Evolutionary conservation across 1,140 invertebrate genomes (phyloP).

Genomic region (Eriocheir sinensis): DNA sequence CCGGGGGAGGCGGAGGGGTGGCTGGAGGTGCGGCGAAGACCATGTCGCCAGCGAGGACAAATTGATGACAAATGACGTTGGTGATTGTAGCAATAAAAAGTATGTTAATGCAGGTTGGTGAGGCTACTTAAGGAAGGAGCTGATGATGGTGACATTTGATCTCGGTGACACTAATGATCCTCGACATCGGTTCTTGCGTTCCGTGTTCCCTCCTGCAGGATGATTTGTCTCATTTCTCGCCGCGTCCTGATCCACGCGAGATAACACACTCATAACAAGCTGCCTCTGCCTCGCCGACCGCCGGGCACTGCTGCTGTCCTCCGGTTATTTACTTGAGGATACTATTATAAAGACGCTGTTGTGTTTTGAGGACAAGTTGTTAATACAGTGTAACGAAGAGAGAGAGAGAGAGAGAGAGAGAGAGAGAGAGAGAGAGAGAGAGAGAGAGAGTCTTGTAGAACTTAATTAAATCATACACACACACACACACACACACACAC

Average conservation of each 20-base stretch:
- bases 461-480: neutral
- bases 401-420: conserved; percentile 21
- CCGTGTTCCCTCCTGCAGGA: neutral
- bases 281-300: neutral
- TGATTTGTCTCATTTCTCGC: neutral
- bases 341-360: neutral
- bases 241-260: neutral
- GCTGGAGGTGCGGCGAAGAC: neutral
- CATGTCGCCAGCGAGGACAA: neutral
- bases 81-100: neutral
- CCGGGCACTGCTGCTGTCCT: neutral
- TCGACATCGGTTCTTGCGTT: neutral
- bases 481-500: conserved; percentile 33
- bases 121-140: neutral
- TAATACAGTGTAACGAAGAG: neutral
- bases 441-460: neutral
- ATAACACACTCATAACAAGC: neutral
- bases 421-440: neutral
- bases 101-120: neutral
- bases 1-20: neutral
- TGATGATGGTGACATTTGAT: neutral
- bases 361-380: neutral
- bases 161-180: neutral
- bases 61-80: conserved; percentile 3
- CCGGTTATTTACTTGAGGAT: neutral